Evolutionary conservation across 1,140 invertebrate species (phyloP), one percentile per base, ranked within the genome.

Genomic region (Caenorhabditis tropicalis): DNA sequence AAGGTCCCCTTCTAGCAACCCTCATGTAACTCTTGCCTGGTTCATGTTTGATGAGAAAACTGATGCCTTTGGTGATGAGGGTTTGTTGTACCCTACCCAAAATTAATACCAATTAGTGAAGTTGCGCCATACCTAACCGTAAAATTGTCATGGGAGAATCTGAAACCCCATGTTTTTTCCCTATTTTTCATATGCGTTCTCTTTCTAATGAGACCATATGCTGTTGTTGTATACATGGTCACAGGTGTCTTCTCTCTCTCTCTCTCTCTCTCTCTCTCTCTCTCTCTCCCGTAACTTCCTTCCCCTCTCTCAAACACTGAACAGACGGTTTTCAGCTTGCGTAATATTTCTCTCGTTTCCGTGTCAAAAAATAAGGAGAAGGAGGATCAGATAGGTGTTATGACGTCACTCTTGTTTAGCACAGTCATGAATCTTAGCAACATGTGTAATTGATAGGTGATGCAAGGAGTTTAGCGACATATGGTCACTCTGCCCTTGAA

Each of bases 291-390:
- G 4, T 24, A 74, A 74, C 65, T 74, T 74, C 36, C 65, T 6
- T 21, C n/a, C n/a, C n/a, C n/a, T n/a, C n/a, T n/a, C n/a, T 29
- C 7, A 58, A 27, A 9, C 21, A 16, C 9, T 12, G 53, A 29
- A 58, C 53, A 65, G 58, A 65, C 33, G 58, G 53, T 9, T 56
- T 56, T 56, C 53, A 56, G 53, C 65, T 74, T 74, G 65, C 65
- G 65, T 74, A 33, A 74, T 74, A 31, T 36, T n/a, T n/a, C n/a
- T n/a, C n/a, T 24, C 65, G 65, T 74, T 74, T 74, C 65, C 65
- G 65, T 74, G 65, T 74, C 65, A 74, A 74, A 29, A 12, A n/a
- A 74, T 74, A 21, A 56, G 36, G 27, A 24, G 15, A 9, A n/a
- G n/a, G n/a, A n/a, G n/a, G n/a, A n/a, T n/a, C n/a, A n/a, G n/a